A percentile compares a stretch with the other conserved stretches of the same genome.
phyloP scores from a whole-genome alignment of 2,888 invertebrate species.

The Julus scandinavius region DNA sequence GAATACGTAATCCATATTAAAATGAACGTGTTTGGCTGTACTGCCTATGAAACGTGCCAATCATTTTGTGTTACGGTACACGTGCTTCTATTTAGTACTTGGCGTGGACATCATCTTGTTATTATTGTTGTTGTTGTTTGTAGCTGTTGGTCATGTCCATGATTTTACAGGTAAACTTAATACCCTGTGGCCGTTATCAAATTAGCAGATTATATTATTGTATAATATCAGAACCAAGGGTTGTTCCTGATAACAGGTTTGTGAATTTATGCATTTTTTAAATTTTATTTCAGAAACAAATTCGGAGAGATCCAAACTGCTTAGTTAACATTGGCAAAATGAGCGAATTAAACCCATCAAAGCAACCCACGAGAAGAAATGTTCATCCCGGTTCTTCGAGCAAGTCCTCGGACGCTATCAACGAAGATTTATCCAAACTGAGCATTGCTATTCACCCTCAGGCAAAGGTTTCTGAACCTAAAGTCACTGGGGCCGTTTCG shows the following conservation, averaged over 20 bases:
- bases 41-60: not conserved
- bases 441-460: not conserved
- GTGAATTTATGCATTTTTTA: not conserved
- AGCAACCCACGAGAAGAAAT: not conserved
- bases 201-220: too few species aligned
- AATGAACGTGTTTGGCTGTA: not conserved
- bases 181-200: not conserved
- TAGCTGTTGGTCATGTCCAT: not conserved
- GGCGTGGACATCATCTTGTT: not conserved
- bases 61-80: not conserved
- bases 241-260: too few species aligned
- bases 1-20: not conserved
- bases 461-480: not conserved
- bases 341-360: not conserved
- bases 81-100: not conserved
- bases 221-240: too few species aligned
- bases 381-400: not conserved
- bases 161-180: not conserved
- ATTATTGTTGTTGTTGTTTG: not conserved
- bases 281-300: not conserved
- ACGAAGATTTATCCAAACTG: constrained; percentile 39
- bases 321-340: not conserved
- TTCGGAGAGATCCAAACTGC: not conserved
- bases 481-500: constrained; percentile 46
- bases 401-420: not conserved